Conservation (phyloP, 2,113 vertebrate species). For the Platycercus adscitus region DNA sequence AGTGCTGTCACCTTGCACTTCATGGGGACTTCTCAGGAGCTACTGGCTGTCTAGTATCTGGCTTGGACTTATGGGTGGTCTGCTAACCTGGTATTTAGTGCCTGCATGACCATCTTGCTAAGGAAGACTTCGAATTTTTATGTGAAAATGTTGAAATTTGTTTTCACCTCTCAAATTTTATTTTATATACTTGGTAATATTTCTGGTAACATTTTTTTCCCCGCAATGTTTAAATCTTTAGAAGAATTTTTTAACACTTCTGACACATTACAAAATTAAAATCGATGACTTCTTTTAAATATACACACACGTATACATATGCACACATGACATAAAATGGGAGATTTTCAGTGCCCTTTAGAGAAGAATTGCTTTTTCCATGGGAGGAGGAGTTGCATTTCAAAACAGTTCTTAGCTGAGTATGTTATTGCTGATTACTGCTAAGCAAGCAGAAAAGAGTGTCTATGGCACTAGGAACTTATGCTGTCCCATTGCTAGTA, state of each 20-base stretch:
- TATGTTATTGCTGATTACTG: background rate
- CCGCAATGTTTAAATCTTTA: background rate
- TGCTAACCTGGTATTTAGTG: background rate
- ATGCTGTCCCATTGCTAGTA: background rate
- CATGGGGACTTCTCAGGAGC: rapidly evolving
- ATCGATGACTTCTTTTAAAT: background rate
- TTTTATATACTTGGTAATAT: background rate
- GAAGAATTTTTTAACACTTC: slow-evolving; percentile 20
- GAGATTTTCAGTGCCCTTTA: background rate
- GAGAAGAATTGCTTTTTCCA: background rate
- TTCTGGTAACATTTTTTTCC: background rate
- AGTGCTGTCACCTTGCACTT: rapidly evolving
- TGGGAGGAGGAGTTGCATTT: background rate
- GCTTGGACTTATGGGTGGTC: background rate
- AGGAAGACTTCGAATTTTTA: background rate
- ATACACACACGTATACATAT: background rate
- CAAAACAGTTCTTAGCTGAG: background rate
- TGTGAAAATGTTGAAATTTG: background rate
- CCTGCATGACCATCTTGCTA: background rate
- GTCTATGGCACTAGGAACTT: background rate
- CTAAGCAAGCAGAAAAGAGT: background rate
- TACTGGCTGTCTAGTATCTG: rapidly evolving
- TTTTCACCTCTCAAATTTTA: background rate
- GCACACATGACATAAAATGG: background rate
- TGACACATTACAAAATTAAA: slow-evolving; percentile 28